Evolutionary conservation across 2,888 invertebrate genomes (phyloP), one percentile per base, ranked within the genome.

Genomic region (Philereme transversata): DNA sequence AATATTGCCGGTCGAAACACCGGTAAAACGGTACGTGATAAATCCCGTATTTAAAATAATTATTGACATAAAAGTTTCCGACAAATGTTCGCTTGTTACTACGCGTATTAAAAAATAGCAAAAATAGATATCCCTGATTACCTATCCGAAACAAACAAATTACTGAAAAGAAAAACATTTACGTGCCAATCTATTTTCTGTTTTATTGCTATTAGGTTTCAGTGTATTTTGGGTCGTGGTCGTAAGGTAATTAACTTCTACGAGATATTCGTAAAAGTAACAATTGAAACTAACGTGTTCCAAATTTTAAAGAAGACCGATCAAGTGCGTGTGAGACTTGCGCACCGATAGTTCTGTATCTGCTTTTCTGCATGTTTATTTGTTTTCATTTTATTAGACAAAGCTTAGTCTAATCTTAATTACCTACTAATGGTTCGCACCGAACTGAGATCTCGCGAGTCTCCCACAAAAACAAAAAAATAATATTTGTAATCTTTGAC

Each of bases 241-340:
- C 38, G 7, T 38, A 4, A 58, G 9, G 63, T 68, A 63, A 70
- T 70, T 64, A 69, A 57, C 64, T 58, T 62, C 55, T 36, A 60
- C 58, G 54, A 50, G 54, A 64, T 63, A 60, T 50, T 62, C 58
- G 52, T 60, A 58, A 67, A 61, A 58, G 60, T 62, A 72, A 73
- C 71, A 74, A 73, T 73, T 70, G 70, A 69, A 71, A 69, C 58
- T 51, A 62, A 63, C 70, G 66, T 65, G 67, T 69, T 72, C 74
- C 66, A 72, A 68, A 71, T 73, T 71, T 72, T 67, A 72, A 75
- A 70, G 62, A 68, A 75, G 71, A 69, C 72, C 68, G 72, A 72
- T 73, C 66, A 68, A 59, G 62, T 69, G 59, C 59, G 55, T 57
- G 43, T 35, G 60, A 38, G 62, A 35, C 65, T 60, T 11, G 59